A percentile compares a stretch with the other conserved stretches of the same genome.
Conservation (phyloP, 2,888 invertebrate species). For the Allacma fusca region DNA sequence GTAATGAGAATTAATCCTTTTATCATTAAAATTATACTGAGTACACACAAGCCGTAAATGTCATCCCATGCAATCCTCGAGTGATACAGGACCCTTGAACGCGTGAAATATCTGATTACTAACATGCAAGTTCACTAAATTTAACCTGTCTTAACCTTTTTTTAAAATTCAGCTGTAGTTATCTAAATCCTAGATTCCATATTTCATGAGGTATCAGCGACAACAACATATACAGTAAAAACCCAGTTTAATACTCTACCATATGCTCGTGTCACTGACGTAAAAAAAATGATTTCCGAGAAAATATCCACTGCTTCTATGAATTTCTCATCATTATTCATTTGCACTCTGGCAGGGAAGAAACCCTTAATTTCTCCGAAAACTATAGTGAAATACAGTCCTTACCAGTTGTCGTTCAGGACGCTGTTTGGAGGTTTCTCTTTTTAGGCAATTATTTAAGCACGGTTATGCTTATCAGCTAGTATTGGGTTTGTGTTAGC, state of each 20-base stretch:
- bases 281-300: neutral
- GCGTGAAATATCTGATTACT: neutral
- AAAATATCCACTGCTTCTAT: neutral
- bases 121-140: neutral
- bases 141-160: neutral
- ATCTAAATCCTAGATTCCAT: conserved; percentile 3
- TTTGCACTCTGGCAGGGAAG: neutral
- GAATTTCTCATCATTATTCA: neutral
- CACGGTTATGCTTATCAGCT: too few relatives aligned
- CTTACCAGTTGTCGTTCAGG: too few relatives aligned
- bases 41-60: neutral
- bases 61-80: neutral
- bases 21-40: neutral
- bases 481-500: too few relatives aligned
- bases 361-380: too few relatives aligned
- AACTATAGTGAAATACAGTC: too few relatives aligned
- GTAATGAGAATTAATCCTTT: neutral
- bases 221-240: neutral
- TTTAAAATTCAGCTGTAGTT: neutral
- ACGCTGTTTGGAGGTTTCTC: too few relatives aligned
- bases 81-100: neutral
- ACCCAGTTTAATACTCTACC: neutral
- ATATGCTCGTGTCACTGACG: neutral
- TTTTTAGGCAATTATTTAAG: too few relatives aligned
- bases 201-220: neutral